These are phyloP conservation scores for Drosophila meridionalis DNA, from an alignment of 2,888 invertebrate genomes.

Conservation along the genomic window DNA sequence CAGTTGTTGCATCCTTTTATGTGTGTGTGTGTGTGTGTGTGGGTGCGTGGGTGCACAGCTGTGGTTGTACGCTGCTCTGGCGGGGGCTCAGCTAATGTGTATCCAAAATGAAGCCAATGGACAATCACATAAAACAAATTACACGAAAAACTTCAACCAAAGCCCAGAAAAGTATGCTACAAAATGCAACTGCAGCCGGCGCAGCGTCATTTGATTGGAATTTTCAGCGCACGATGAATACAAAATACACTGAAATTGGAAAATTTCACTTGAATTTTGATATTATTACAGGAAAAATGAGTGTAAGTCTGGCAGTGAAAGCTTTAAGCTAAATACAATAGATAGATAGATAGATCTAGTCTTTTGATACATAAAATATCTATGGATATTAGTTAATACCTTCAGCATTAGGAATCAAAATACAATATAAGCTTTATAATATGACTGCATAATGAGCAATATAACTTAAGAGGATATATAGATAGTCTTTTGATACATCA, in stretches of 20 bases:
- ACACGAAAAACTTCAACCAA: conserved; percentile 70
- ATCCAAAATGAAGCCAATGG: conserved; percentile 75
- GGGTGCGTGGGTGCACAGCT: conserved; percentile 37
- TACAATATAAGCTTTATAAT: no score
- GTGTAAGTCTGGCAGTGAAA: neutral
- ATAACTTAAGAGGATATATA: no score
- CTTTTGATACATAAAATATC: no score
- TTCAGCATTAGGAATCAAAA: no score
- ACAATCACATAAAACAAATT: conserved; percentile 79
- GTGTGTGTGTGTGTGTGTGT: conserved; percentile 15
- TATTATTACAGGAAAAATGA: neutral
- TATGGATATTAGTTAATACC: no score
- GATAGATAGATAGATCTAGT: no score
- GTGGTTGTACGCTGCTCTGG: conserved; percentile 54
- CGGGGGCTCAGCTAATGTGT: conserved; percentile 64
- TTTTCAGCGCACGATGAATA: neutral
- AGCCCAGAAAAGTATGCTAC: conserved; percentile 74
- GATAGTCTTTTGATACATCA: no score
- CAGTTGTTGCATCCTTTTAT: conserved; percentile 68
- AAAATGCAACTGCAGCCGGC: conserved; percentile 67
- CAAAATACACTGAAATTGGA: conserved; percentile 18
- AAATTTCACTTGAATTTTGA: no score
- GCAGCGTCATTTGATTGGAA: conserved; percentile 15
- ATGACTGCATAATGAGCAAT: no score
- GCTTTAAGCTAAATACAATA: neutral